phyloP scores from a whole-genome alignment of 35 echinoderm and acorn worm species.

The Apostichopus parvimensis region DNA sequence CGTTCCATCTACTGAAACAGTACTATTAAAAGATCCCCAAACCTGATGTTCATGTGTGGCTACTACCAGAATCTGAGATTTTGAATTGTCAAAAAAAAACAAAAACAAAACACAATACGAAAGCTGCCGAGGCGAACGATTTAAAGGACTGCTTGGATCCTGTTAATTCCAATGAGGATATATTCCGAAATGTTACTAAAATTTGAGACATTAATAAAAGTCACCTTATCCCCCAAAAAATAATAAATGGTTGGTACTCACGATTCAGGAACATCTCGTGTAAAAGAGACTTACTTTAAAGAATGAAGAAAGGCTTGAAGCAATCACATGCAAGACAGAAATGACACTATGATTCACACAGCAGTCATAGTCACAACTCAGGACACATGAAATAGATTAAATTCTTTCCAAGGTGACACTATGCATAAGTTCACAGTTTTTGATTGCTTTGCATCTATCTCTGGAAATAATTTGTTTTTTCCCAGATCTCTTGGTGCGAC shows the following conservation, averaged over 20 bases:
- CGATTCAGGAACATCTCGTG: not conserved
- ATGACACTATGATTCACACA: not conserved
- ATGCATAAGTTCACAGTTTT: too few relatives aligned
- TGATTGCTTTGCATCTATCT: not conserved
- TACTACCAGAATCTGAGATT: not conserved
- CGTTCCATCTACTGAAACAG: not conserved
- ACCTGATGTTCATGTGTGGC: not conserved
- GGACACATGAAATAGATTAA: not conserved
- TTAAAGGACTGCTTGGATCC: too few relatives aligned
- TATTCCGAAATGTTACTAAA: too few relatives aligned
- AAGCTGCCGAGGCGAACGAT: too few relatives aligned
- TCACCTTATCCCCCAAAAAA: not conserved
- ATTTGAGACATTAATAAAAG: not conserved
- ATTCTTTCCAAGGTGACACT: too few relatives aligned
- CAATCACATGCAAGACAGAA: not conserved
- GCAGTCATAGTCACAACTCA: too few relatives aligned
- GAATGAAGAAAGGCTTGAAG: not conserved
- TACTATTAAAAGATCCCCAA: not conserved
- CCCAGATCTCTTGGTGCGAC: not conserved
- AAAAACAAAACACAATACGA: not conserved
- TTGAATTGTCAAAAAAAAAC: not conserved
- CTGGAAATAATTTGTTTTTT: not conserved
- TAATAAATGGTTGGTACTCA: not conserved
- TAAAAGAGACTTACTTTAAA: not conserved
- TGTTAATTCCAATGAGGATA: too few relatives aligned